phyloP scores from a whole-genome alignment of 2,888 invertebrate species.

The Xanthia togata region DNA sequence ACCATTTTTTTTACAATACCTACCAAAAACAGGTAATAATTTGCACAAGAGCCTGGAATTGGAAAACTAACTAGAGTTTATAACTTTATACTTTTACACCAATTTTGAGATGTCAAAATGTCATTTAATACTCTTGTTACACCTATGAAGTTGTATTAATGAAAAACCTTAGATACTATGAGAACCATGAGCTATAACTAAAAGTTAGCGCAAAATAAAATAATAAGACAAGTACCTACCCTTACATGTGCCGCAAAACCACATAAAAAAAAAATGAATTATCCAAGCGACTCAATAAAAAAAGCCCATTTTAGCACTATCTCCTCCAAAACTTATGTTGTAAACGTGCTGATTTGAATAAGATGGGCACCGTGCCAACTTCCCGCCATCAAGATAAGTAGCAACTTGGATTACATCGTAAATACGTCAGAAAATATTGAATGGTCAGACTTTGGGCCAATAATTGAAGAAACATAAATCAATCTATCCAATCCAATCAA shows the following conservation, averaged over 20 bases:
- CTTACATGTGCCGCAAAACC: background rate
- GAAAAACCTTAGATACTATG: background rate
- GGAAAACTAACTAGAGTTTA: background rate
- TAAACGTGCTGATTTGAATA: slow-evolving; percentile 64
- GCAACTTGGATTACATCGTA: slow-evolving; percentile 52
- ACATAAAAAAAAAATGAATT: slow-evolving; percentile 32
- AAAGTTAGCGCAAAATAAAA: background rate
- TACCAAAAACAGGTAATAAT: background rate
- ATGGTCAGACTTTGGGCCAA: slow-evolving; percentile 40
- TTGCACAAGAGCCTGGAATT: background rate
- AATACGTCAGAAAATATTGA: slow-evolving; percentile 53
- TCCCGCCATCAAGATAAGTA: slow-evolving; percentile 65
- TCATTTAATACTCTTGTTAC: background rate
- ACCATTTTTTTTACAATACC: background rate
- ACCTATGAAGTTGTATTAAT: background rate
- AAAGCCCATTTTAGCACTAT: slow-evolving; percentile 60
- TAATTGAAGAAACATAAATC: slow-evolving; percentile 58
- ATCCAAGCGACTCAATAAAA: slow-evolving; percentile 37
- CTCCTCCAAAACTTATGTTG: slow-evolving; percentile 65
- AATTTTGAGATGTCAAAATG: background rate
- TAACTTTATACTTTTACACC: background rate
- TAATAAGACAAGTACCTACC: background rate
- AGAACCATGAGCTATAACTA: background rate
- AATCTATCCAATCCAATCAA: slow-evolving; percentile 51
- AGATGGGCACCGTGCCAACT: slow-evolving; percentile 68